Evolutionary conservation across 23 tunicate species (phyloP).

Genomic region (Styela clava): DNA sequence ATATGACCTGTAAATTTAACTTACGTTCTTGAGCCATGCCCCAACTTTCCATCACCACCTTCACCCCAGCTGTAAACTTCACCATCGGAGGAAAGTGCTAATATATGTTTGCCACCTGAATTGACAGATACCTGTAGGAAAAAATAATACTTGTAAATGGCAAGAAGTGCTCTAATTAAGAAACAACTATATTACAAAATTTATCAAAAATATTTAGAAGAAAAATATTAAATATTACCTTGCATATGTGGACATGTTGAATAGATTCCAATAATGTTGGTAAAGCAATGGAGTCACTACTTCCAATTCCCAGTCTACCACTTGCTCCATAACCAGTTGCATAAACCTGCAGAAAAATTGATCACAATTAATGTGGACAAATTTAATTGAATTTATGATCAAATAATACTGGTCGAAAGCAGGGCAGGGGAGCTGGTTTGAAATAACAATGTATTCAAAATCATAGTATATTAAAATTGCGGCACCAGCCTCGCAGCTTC

Average conservation of each 20-base stretch:
- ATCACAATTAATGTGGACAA: background rate
- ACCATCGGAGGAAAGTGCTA: slow-evolving; percentile 74
- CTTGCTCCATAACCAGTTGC: slow-evolving; percentile 89
- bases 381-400: too few relatives aligned
- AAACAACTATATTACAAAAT: background rate
- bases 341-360: slow-evolving; percentile 38
- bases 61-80: slow-evolving; percentile 93
- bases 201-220: background rate
- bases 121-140: slow-evolving; percentile 63
- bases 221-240: slow-evolving; percentile 25
- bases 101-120: slow-evolving; percentile 74
- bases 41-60: slow-evolving; percentile 84
- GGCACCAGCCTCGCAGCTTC: too few relatives aligned
- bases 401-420: background rate
- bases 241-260: slow-evolving; percentile 49
- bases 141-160: background rate
- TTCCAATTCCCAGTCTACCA: slow-evolving; percentile 79
- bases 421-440: background rate
- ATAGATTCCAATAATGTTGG: slow-evolving; percentile 72
- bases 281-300: slow-evolving; percentile 64
- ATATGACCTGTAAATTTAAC: too few relatives aligned
- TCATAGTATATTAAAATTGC: too few relatives aligned
- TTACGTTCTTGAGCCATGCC: slow-evolving; percentile 79
- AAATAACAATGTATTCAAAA: too few relatives aligned
- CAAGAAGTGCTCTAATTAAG: background rate